Evolutionary conservation across 2,797 vertebrate genomes (phyloP), one percentile per base, ranked within the genome.

Genomic region (Coendou prehensilis): DNA sequence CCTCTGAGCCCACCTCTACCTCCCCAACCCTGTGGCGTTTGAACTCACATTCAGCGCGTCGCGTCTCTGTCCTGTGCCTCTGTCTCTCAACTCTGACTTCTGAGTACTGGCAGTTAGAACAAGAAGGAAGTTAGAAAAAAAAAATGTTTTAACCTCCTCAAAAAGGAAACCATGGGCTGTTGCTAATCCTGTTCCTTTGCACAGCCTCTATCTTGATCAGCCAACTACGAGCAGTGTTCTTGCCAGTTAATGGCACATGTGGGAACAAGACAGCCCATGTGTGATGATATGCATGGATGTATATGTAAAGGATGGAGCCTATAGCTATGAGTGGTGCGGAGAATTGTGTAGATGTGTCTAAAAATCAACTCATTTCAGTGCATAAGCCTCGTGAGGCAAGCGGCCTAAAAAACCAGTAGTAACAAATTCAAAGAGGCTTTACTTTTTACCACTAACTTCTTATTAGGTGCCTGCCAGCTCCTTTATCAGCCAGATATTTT

Each of bases 121-220:
- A 99, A 98, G 98, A 99, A 99, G 98, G 98, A 98, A 98, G 98
- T 98, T 96, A 98, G 96, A 87, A 59, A 80, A 93, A 71, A 83
- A 93, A 63, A 90, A 91, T 63, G 56, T 96, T 93, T 96, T 94
- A 93, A 97, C 94, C 93, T 95, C 88, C 98, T 97, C 67, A 89
- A 97, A 97, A 97, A 98, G 98, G 97, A 97, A 98, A 97, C 98
- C 57, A 97, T 61, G 97, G 89, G 97, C 97, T 93, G 97, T 93
- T 85, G 97, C 91, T 94, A 96, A 95, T 96, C 95, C 96, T 93
- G 95, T 97, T 87, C 61, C 96, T 86, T 81, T 96, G 95, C 63
- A 50, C 71, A 81, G 91, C 23, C 7, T 97, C 63, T 96, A 89
- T 97, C 63, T 78, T 23, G 18, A 97, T 98, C 95, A 94, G 96